phyloP scores from a whole-genome alignment of 35 echinoderm and acorn worm genomes.

The Apostichopus californicus region DNA sequence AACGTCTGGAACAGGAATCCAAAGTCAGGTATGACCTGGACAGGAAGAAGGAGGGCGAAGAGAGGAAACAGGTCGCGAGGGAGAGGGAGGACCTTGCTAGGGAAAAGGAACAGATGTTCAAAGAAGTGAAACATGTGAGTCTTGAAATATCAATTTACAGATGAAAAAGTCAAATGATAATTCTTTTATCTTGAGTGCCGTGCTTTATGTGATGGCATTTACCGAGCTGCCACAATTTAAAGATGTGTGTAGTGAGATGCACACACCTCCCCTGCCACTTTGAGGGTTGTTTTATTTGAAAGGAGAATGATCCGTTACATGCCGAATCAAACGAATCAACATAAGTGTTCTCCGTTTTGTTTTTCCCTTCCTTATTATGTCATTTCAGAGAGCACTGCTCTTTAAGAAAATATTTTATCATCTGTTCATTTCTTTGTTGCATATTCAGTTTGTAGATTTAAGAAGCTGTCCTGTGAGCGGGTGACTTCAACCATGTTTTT shows the following conservation, averaged over 20 bases:
- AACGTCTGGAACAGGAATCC: conserved; percentile 61
- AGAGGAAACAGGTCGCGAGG: conserved; percentile 5
- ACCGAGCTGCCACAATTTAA: too few relatives aligned
- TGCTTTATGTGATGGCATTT: too few relatives aligned
- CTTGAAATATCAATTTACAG: not conserved
- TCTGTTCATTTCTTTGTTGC: not conserved
- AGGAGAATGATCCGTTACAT: too few relatives aligned
- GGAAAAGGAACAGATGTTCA: conserved; percentile 14
- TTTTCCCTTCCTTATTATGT: too few relatives aligned
- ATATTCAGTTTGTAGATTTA: not conserved
- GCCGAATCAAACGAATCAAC: too few relatives aligned
- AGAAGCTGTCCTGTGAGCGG: too few relatives aligned
- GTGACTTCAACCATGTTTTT: too few relatives aligned
- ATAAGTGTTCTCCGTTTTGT: too few relatives aligned
- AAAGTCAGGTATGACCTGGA: conserved; percentile 41
- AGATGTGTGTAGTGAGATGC: too few relatives aligned
- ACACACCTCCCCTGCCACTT: not conserved
- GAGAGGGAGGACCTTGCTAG: conserved; percentile 11
- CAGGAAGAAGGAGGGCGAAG: conserved; percentile 22
- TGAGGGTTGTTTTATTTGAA: too few relatives aligned
- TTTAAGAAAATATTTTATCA: too few relatives aligned
- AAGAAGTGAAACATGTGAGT: conserved; percentile 63
- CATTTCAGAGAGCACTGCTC: not conserved
- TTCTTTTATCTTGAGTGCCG: too few relatives aligned
- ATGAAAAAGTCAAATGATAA: not conserved